These are phyloP conservation scores for Glaucidium brasilianum DNA, from an alignment of 2,113 vertebrate genomes.

Conservation along the genomic window DNA sequence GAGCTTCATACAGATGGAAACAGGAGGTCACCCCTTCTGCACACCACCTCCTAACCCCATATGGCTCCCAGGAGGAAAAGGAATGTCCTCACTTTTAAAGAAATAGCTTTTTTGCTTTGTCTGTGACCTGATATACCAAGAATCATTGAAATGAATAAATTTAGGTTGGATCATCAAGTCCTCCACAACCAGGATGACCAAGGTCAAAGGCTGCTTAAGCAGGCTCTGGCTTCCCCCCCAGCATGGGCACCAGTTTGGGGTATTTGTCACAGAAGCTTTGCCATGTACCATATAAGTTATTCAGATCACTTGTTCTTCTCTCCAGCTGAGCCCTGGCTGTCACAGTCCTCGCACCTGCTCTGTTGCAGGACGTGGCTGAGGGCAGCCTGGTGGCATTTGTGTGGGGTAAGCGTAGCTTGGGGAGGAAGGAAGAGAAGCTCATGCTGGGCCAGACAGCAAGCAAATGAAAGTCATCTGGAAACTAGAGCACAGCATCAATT, in stretches of 20 bases:
- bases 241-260: neutral
- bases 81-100: neutral
- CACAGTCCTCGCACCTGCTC: neutral
- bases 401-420: accelerated
- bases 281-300: neutral
- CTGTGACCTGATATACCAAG: neutral
- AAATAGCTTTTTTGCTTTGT: neutral
- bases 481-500: conserved; percentile 14
- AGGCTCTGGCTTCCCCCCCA: neutral
- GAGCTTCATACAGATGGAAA: neutral
- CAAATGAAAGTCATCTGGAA: neutral
- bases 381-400: neutral
- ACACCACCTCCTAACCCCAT: neutral
- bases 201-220: neutral
- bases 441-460: neutral
- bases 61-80: neutral
- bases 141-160: neutral
- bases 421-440: neutral
- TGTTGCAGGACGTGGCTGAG: accelerated
- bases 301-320: neutral
- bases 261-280: neutral
- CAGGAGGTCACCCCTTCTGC: neutral
- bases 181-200: neutral
- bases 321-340: neutral
- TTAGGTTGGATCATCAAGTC: neutral